These are phyloP conservation scores for Parnassius smintheus DNA, from an alignment of 2,888 invertebrate genomes.

Conservation along the genomic window DNA sequence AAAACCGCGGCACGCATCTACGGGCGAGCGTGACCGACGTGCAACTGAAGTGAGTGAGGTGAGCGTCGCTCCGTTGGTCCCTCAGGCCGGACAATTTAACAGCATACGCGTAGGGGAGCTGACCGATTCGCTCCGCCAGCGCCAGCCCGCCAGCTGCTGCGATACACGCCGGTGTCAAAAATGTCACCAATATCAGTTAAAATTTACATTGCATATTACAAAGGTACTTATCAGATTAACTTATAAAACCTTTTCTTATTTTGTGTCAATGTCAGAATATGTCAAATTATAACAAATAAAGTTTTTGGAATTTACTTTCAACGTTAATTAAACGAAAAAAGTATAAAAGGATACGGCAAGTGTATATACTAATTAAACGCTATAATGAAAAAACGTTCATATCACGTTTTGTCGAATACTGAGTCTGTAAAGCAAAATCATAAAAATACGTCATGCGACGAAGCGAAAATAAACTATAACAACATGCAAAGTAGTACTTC, in stretches of 20 bases:
- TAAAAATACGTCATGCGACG: neutral
- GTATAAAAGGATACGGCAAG: too few relatives aligned
- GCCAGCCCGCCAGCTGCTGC: slow-evolving; percentile 35
- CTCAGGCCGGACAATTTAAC: slow-evolving; percentile 39
- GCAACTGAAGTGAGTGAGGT: slow-evolving; percentile 42
- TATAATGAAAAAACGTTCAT: slow-evolving; percentile 37
- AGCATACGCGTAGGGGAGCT: slow-evolving; percentile 48
- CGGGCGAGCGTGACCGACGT: slow-evolving; percentile 36
- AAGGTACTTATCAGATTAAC: slow-evolving; percentile 17
- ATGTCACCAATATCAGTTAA: slow-evolving; percentile 38
- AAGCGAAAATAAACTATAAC: slow-evolving; percentile 38
- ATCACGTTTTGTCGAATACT: slow-evolving; percentile 27
- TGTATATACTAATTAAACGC: neutral
- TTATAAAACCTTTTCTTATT: slow-evolving; percentile 13
- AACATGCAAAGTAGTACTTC: slow-evolving; percentile 44
- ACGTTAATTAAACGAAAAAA: too few relatives aligned
- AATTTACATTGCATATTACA: slow-evolving; percentile 36
- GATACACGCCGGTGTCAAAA: slow-evolving; percentile 26
- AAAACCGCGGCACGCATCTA: slow-evolving; percentile 32
- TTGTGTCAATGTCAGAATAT: slow-evolving; percentile 12
- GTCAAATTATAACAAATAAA: neutral
- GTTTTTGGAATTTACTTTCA: too few relatives aligned
- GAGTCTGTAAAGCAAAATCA: neutral
- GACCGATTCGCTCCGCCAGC: slow-evolving; percentile 58
- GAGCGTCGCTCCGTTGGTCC: slow-evolving; percentile 47